Evolutionary conservation across 2,888 invertebrate genomes (phyloP).

Genomic region (Chirona hameri): DNA sequence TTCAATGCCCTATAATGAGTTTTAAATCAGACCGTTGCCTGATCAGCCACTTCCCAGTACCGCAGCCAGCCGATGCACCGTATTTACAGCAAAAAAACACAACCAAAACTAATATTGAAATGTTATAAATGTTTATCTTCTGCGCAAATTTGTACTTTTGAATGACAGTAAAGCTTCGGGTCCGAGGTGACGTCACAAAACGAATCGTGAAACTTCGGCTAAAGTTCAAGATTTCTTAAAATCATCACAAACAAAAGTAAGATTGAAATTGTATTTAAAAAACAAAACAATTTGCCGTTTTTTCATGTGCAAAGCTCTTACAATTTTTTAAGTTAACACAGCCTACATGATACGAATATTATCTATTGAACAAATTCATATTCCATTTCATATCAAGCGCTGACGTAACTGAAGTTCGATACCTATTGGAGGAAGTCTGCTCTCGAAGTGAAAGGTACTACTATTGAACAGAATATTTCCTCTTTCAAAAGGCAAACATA

Average conservation of each 20-base stretch:
- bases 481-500: too few species aligned
- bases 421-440: too few species aligned
- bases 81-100: neutral
- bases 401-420: too few species aligned
- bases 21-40: neutral
- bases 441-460: too few species aligned
- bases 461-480: too few species aligned
- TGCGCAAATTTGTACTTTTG: neutral
- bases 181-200: neutral
- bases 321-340: too few species aligned
- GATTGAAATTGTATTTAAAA: neutral
- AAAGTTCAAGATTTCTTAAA: neutral
- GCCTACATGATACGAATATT: too few species aligned
- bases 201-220: neutral
- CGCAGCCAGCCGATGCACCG: neutral
- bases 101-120: neutral
- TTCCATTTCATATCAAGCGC: too few species aligned
- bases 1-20: neutral
- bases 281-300: too few species aligned
- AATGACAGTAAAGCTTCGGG: neutral
- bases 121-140: neutral
- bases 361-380: too few species aligned
- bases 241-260: neutral
- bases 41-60: neutral
- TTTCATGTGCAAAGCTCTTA: too few species aligned